Base-by-base conservation (phyloP, 2,888 invertebrate species). In the Synergus laeviventris region DNA sequence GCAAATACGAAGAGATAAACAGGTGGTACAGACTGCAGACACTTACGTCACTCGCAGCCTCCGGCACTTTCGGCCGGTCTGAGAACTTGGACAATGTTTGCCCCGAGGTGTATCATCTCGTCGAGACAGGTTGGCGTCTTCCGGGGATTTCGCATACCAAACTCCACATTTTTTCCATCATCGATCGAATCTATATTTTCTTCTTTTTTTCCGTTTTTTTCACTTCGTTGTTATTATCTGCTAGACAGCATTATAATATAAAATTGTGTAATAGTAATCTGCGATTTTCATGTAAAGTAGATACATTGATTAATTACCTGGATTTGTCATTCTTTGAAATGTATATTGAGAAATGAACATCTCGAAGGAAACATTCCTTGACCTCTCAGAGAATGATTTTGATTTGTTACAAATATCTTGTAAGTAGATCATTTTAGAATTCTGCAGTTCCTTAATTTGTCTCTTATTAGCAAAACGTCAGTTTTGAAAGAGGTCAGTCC, bases 91-190 rank as follows among this genome's bases (percentile, higher is more conserved):
- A 54, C 70, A 70, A 70, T 70, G 45, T 70, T 70, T 70, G 45
- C 70, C 70, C 70, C 70, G n/a, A 70, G 70, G 49, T 70, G 70
- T 70, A 70, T 49, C 70, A 49, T 70, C 70, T 45, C 45, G 45
- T 49, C 70, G 70, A 70, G 70, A 70, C 70, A 70, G 70, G 70
- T 70, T 70, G 70, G 70, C 70, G 70, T 70, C 70, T 70, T 70
- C 70, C 70, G 70, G 70, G 70, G 70, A 70, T 70, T 70, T 70
- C n/a, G 49, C 70, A 70, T 70, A 49, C 70, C 70, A 70, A 70
- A 49, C 24, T 54, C 24, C 18, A 70, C 31, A 1, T n/a, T 49
- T 31, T 64, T 18, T 62, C 42, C 39, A 38, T 18, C 18, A 1
- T 18, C 12, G 8, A 64, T 21, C 31, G 21, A 24, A 45, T 66